Percentiles rank a stretch among this genome's conserved stretches.
Conservation (phyloP, 2,888 invertebrate species). For the Epistrophe grossulariae region DNA sequence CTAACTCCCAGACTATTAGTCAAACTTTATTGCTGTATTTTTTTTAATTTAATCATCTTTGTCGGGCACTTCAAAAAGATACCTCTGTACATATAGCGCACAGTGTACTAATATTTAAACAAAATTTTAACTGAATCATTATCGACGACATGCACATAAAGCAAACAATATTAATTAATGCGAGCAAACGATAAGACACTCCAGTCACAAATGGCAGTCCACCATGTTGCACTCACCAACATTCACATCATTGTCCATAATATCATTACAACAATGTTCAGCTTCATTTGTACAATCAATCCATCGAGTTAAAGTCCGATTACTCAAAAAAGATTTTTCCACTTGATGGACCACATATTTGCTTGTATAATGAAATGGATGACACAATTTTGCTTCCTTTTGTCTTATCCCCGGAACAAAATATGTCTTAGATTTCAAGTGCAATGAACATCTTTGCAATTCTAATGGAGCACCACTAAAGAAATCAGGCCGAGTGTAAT, state of each 20-base stretch:
- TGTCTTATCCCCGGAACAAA: slow-evolving; percentile 66
- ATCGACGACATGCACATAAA: neutral
- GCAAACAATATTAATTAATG: neutral
- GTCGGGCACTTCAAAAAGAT: neutral
- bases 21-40: neutral
- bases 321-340: slow-evolving; percentile 67
- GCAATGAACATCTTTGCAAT: slow-evolving; percentile 34
- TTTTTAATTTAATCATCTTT: neutral
- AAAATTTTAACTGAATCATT: neutral
- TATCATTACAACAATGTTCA: slow-evolving; percentile 69
- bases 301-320: slow-evolving; percentile 70
- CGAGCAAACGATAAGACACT: neutral
- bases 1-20: neutral
- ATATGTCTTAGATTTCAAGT: slow-evolving; percentile 9
- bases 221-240: neutral
- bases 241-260: slow-evolving; percentile 58
- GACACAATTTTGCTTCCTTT: slow-evolving; percentile 44
- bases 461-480: slow-evolving; percentile 63
- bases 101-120: neutral
- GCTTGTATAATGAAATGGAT: slow-evolving; percentile 69
- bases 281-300: slow-evolving; percentile 75
- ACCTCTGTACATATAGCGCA: too few species aligned
- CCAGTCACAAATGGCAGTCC: neutral
- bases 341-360: slow-evolving; percentile 46
- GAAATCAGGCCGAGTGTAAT: slow-evolving; percentile 74